These are phyloP conservation scores for Malachius bipustulatus DNA, from an alignment of 2,888 invertebrate genomes.

Conservation along the genomic window DNA sequence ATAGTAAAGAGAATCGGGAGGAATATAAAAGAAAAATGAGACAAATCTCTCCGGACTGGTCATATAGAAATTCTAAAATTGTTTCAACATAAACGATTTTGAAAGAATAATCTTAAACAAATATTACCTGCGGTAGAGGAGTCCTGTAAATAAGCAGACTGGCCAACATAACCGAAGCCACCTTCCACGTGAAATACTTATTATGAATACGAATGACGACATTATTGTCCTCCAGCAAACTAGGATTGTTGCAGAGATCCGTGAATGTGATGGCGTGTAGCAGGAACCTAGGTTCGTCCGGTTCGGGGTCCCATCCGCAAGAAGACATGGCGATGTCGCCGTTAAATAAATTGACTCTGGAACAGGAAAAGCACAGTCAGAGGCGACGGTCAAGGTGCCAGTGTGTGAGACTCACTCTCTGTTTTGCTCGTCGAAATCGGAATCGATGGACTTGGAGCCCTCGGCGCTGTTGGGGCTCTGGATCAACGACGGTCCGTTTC, in stretches of 20 bases:
- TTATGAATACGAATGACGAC: slow-evolving; percentile 77
- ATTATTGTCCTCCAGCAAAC: slow-evolving; percentile 64
- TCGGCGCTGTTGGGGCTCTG: slow-evolving; percentile 87
- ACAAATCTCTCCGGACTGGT: too few species aligned
- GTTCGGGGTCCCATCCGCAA: slow-evolving; percentile 53
- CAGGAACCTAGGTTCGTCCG: slow-evolving; percentile 43
- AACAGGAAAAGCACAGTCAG: slow-evolving; percentile 2
- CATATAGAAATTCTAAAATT: too few species aligned
- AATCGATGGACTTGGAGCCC: slow-evolving; percentile 68
- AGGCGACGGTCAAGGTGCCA: too few species aligned
- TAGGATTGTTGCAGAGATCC: slow-evolving; percentile 57
- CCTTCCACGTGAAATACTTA: slow-evolving; percentile 83
- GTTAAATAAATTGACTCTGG: neutral
- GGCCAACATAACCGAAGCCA: slow-evolving; percentile 82
- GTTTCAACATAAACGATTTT: too few species aligned
- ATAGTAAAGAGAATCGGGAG: too few species aligned
- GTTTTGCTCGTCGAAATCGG: slow-evolving; percentile 68
- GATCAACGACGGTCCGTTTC: slow-evolving; percentile 89
- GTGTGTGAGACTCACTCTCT: slow-evolving; percentile 32
- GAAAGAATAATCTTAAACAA: too few species aligned
- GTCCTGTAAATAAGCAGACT: slow-evolving; percentile 78
- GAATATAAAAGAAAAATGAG: neutral
- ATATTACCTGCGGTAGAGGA: slow-evolving; percentile 61
- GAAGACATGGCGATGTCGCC: slow-evolving; percentile 64
- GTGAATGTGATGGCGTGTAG: slow-evolving; percentile 47